Conservation (phyloP, 2,113 vertebrate genomes). For the Sitta europaea region DNA sequence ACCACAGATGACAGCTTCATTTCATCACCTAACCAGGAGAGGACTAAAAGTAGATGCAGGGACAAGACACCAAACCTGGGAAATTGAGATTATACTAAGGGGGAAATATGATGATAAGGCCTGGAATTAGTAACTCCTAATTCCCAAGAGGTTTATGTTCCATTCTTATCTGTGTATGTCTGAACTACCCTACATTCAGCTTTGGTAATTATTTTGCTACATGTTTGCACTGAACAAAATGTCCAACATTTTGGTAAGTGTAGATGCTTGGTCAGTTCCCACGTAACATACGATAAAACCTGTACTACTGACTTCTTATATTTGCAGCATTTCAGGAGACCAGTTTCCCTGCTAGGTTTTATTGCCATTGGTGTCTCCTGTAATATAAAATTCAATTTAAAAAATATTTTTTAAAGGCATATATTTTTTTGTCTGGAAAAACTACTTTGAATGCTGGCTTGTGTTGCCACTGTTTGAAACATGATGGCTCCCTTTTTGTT, state of each 20-base stretch:
- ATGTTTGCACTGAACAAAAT: background rate
- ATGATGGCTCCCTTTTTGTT: background rate
- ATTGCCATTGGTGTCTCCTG: background rate
- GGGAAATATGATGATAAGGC: background rate
- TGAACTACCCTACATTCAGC: background rate
- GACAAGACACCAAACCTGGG: background rate
- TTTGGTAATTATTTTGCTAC: background rate
- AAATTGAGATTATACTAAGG: background rate
- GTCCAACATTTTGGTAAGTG: background rate
- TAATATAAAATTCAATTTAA: background rate
- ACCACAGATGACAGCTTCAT: background rate
- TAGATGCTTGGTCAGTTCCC: background rate
- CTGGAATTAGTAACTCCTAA: slow-evolving; percentile 22
- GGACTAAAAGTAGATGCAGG: background rate
- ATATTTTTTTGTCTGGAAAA: background rate
- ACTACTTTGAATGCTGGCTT: background rate
- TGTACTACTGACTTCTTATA: background rate
- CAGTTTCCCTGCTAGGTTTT: background rate
- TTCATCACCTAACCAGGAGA: background rate
- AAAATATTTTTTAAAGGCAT: background rate
- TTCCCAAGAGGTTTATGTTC: background rate
- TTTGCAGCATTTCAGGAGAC: background rate
- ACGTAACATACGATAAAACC: rapidly evolving
- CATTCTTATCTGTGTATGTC: background rate
- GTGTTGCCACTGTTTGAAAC: background rate